These are phyloP conservation scores for Mesorhabditis belari DNA, from an alignment of 2,888 invertebrate species.

Conservation along the genomic window DNA sequence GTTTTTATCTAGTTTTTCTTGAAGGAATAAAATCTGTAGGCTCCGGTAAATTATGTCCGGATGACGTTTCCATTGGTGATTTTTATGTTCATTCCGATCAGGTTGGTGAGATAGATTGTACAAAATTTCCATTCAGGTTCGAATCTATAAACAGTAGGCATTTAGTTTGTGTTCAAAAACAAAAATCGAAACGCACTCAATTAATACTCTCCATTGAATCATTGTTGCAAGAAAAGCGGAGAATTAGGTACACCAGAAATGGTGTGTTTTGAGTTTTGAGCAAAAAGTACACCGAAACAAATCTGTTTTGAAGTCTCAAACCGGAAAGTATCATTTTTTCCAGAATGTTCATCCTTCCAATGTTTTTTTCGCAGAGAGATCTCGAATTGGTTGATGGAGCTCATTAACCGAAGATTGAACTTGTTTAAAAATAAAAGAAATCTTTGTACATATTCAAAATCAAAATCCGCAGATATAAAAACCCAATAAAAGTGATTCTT, in stretches of 20 bases:
- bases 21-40: background rate
- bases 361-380: background rate
- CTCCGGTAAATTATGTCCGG: background rate
- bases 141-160: no score
- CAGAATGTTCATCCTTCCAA: background rate
- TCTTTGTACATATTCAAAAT: no score
- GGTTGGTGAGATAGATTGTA: background rate
- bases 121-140: no score
- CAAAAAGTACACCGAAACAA: background rate
- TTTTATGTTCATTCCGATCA: background rate
- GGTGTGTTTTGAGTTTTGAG: background rate
- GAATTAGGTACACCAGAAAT: no score
- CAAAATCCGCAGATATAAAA: no score
- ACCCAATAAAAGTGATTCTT: no score
- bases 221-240: no score
- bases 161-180: background rate
- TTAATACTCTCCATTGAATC: no score
- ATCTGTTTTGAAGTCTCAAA: no score
- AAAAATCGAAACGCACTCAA: background rate
- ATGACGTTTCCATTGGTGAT: background rate
- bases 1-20: background rate
- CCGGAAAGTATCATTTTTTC: no score
- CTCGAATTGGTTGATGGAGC: background rate
- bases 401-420: background rate
- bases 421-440: no score